Conservation (phyloP, 2,888 invertebrate genomes). For the Cephus pulcher region DNA sequence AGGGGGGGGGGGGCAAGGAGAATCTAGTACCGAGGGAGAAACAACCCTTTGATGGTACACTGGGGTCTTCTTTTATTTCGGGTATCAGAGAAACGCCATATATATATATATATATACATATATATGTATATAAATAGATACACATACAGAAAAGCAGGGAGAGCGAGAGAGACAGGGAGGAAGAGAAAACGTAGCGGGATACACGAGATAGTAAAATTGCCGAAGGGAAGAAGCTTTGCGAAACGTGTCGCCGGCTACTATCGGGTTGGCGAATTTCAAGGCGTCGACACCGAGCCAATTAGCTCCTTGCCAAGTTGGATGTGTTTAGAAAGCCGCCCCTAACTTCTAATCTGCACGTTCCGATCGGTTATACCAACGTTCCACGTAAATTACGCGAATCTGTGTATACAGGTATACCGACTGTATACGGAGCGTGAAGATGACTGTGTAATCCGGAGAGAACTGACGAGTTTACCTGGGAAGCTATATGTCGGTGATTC, state of each 20-base stretch:
- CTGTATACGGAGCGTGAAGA: not conserved
- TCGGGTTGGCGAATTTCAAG: not conserved
- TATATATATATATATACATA: too few species aligned
- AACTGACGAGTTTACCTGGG: too few species aligned
- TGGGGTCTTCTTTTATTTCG: not conserved
- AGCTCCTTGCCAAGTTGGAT: not conserved
- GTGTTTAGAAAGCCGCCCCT: not conserved
- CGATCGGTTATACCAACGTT: not conserved
- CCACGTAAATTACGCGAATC: not conserved
- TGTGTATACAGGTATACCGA: not conserved
- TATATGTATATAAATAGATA: too few species aligned
- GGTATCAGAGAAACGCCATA: not conserved
- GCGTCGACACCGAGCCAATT: not conserved
- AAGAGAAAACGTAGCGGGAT: not conserved
- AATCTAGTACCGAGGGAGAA: not conserved
- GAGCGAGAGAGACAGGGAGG: too few species aligned
- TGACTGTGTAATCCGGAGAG: not conserved
- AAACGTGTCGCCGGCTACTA: not conserved
- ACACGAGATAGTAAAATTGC: not conserved
- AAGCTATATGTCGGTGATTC: too few species aligned
- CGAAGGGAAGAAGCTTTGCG: not conserved
- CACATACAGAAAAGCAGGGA: not conserved
- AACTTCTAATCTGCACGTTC: not conserved
- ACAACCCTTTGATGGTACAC: not conserved
- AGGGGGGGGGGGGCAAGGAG: too few species aligned